These are phyloP conservation scores for Lepidurus packardi DNA, from an alignment of 1,140 invertebrate species.

Conservation along the genomic window DNA sequence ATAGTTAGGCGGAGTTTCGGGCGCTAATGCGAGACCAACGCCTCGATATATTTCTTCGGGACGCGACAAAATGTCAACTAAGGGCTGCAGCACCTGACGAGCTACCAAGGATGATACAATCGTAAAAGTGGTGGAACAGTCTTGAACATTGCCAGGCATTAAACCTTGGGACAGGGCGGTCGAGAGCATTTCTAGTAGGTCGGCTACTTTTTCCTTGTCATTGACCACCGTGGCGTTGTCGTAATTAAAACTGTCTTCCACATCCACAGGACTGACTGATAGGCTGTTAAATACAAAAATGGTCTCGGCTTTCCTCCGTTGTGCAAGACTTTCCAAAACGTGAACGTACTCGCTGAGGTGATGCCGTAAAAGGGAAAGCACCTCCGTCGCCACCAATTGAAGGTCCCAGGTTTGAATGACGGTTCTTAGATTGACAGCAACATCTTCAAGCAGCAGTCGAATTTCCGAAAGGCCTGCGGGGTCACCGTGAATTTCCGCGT, in stretches of 20 bases:
- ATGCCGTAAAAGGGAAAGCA: background rate
- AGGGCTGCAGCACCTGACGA: constrained; percentile 26
- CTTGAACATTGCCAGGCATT: constrained; percentile 32
- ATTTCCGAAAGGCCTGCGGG: background rate
- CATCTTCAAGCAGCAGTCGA: background rate
- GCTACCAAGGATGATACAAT: constrained; percentile 26
- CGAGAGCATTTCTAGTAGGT: constrained; percentile 15
- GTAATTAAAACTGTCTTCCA: background rate
- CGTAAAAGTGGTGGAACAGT: constrained; percentile 28
- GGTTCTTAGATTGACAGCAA: background rate
- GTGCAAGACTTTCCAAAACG: background rate
- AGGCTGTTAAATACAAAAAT: background rate
- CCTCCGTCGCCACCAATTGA: background rate
- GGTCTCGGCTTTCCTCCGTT: background rate
- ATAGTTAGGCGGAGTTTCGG: background rate
- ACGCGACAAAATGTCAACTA: constrained; percentile 16
- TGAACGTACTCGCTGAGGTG: background rate
- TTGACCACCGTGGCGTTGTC: constrained; percentile 17
- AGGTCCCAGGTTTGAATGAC: background rate
- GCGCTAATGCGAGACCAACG: constrained; percentile 1
- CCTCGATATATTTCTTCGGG: constrained; percentile 28
- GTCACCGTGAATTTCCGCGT: background rate
- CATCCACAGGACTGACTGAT: background rate
- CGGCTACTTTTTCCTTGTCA: background rate
- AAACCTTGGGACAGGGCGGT: background rate